Evolutionary conservation across 1,140 invertebrate genomes (phyloP).

Genomic region (Anoplolepis gracilipes): DNA sequence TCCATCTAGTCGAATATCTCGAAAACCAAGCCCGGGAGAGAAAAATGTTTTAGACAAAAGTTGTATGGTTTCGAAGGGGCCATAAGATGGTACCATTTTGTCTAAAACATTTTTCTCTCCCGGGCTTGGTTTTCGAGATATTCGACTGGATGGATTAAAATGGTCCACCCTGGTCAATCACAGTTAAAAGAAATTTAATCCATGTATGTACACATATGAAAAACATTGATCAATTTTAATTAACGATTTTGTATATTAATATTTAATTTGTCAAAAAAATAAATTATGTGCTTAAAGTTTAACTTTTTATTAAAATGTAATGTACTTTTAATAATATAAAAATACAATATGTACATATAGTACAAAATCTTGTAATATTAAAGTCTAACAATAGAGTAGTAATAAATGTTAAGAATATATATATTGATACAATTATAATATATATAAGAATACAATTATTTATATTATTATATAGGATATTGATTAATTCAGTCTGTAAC

Average conservation of each 20-base stretch:
- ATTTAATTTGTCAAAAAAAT: background rate
- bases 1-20: no score
- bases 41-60: no score
- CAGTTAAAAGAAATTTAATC: no score
- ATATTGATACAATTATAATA: background rate
- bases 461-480: background rate
- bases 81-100: no score
- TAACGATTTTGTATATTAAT: background rate
- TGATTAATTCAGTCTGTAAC: background rate
- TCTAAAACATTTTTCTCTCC: no score
- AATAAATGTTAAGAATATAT: slow-evolving; percentile 2
- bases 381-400: background rate
- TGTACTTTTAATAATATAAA: background rate
- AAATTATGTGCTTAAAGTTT: background rate
- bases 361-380: background rate
- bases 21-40: no score
- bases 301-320: slow-evolving; percentile 9
- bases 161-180: no score
- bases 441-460: background rate
- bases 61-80: no score
- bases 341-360: background rate
- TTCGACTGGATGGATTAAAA: no score
- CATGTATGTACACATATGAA: no score
- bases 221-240: no score
- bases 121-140: no score